Evolutionary conservation across 1,140 invertebrate genomes (phyloP), one percentile per base, ranked within the genome.

Genomic region (Gonioctena quinquepunctata): DNA sequence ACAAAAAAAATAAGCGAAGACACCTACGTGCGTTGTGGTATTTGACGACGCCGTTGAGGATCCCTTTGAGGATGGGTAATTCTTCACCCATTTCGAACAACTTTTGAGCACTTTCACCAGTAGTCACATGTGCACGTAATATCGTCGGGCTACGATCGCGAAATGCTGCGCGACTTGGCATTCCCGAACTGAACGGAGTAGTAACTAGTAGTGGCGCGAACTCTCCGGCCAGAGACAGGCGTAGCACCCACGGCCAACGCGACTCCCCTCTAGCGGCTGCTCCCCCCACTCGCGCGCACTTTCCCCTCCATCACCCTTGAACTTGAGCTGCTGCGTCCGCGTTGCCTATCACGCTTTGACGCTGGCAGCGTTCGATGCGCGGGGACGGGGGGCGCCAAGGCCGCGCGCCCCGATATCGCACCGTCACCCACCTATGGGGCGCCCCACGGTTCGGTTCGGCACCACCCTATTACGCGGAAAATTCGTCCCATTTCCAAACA

Each of bases 1-100:
- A 0, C 0, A 18, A 1, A 8, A 54, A 54, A 54, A 54, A 16
- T 23, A 6, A 42, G 22, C 22, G 11, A 26, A 33, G 73, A 87
- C 87, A 94, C 93, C 84, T 94, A 94, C 93, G 93, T 88, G 92
- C 93, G 90, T 94, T 94, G 83, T 93, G 93, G 85, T 94, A 94
- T 84, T 93, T 91, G 81, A 93, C 91, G 75, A 92, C 92, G 80
- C 93, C 93, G 83, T 94, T 94, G 63, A 95, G 89, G 83, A 95
- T 94, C 71, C 92, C 92, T 84, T 94, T 95, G 27, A 94, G 87
- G 79, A 95, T 94, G 72, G 93, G 92, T 84, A 94, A 88, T 87
- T 94, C 92, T 87, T 94, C 92, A 83, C 88, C 91, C 92, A 94
- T 94, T 82, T 87, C 86, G 76, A 66, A 75, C 67, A 74, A 69